phyloP scores from a whole-genome alignment of 2,113 vertebrate species.

The Podocnemis expansa region DNA sequence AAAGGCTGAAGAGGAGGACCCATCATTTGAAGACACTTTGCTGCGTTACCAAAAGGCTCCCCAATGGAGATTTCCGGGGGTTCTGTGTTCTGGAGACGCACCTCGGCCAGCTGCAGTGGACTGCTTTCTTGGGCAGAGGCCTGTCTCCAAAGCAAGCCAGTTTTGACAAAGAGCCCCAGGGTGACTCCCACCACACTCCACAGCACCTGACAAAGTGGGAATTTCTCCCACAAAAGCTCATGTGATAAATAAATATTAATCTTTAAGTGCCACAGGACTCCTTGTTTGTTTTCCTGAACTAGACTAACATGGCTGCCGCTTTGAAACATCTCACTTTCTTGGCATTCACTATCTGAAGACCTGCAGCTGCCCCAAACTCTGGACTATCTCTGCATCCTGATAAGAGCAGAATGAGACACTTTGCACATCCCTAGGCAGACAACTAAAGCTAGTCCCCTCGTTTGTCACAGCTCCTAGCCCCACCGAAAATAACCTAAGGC shows the following conservation, averaged over 20 bases:
- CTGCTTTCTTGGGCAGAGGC: not conserved
- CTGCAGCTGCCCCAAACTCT: not conserved
- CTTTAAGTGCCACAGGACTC: too few species aligned
- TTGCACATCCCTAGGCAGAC: fast-evolving
- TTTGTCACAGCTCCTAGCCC: not conserved
- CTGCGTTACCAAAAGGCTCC: not conserved
- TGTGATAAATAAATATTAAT: too few species aligned
- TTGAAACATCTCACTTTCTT: not conserved
- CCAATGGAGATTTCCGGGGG: not conserved
- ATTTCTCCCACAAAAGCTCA: too few species aligned
- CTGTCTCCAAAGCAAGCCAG: not conserved
- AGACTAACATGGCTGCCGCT: too few species aligned
- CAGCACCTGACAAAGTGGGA: too few species aligned
- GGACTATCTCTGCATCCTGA: not conserved
- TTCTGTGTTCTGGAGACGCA: not conserved
- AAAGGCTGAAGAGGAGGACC: not conserved
- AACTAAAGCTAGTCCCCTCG: not conserved
- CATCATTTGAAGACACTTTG: not conserved
- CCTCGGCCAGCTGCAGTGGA: not conserved
- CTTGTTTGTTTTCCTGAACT: too few species aligned
- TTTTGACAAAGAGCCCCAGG: not conserved
- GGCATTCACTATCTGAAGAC: not conserved
- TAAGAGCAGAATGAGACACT: not conserved
- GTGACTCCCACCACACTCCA: too few species aligned
- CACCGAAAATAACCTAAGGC: not conserved